These are phyloP conservation scores for Yponomeuta plumbellus DNA, from an alignment of 2,888 invertebrate genomes.

Conservation along the genomic window DNA sequence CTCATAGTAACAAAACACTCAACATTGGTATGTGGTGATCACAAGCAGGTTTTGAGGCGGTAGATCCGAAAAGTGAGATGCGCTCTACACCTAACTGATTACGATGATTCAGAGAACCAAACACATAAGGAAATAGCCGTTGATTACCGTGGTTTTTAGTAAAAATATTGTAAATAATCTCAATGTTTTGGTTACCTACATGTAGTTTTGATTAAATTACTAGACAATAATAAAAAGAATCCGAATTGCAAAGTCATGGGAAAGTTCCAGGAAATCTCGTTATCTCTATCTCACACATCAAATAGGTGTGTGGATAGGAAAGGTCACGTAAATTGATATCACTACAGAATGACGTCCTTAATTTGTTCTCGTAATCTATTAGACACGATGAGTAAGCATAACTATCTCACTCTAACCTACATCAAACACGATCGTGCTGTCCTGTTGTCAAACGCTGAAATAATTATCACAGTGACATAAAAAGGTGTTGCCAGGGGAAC, in stretches of 20 bases:
- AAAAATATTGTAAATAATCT: neutral
- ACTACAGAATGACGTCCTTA: neutral
- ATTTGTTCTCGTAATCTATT: neutral
- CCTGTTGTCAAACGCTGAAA: slow-evolving; percentile 2
- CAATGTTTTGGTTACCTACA: neutral
- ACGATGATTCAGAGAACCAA: neutral
- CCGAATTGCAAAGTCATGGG: neutral
- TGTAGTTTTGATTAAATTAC: neutral
- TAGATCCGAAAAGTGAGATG: too few relatives aligned
- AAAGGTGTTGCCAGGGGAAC: neutral
- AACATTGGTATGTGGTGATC: too few relatives aligned
- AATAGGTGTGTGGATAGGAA: neutral
- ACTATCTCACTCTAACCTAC: neutral
- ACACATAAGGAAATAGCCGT: neutral
- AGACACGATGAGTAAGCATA: neutral
- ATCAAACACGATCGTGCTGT: neutral
- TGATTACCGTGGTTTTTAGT: neutral
- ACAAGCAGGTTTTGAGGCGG: too few relatives aligned
- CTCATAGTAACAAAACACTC: slow-evolving; percentile 30
- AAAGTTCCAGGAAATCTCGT: neutral
- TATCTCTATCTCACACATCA: neutral
- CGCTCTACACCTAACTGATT: neutral
- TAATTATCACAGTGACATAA: neutral
- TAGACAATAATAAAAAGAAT: neutral
- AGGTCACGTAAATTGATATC: neutral